Evolutionary conservation across 1,140 invertebrate genomes (phyloP).

Genomic region (Bombyx mandarina): DNA sequence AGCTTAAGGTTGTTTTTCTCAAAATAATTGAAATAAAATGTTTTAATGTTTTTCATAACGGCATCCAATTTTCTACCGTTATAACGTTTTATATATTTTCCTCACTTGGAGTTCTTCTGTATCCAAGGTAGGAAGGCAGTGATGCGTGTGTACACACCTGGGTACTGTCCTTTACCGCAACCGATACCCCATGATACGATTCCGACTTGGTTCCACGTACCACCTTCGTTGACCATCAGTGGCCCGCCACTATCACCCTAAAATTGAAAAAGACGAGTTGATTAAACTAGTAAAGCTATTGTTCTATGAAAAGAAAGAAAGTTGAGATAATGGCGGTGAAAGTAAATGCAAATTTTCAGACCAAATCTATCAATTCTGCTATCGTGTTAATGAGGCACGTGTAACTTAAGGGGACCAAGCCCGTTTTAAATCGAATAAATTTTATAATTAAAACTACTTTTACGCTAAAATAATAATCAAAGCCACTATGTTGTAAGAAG

Average conservation of each 20-base stretch:
- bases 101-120: slow-evolving; percentile 48
- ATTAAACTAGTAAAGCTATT: too few species aligned
- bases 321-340: too few species aligned
- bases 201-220: slow-evolving; percentile 86
- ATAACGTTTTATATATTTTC: neutral
- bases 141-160: slow-evolving; percentile 89
- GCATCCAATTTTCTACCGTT: neutral
- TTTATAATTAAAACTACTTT: too few species aligned
- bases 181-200: slow-evolving; percentile 95
- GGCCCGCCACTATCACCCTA: slow-evolving; percentile 95
- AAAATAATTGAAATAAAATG: slow-evolving; percentile 47
- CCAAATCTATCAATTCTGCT: too few species aligned
- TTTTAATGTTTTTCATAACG: slow-evolving; percentile 6
- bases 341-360: too few species aligned
- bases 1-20: slow-evolving; percentile 51
- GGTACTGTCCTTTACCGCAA: slow-evolving; percentile 91
- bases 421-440: too few species aligned
- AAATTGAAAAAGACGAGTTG: too few species aligned
- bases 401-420: too few species aligned
- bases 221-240: slow-evolving; percentile 84
- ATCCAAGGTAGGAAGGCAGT: slow-evolving; percentile 72
- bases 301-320: too few species aligned
- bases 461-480: too few species aligned
- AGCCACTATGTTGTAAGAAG: too few species aligned
- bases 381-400: too few species aligned